phyloP scores from a whole-genome alignment of 2,113 vertebrate genomes.

The Archocentrus centrarchus region DNA sequence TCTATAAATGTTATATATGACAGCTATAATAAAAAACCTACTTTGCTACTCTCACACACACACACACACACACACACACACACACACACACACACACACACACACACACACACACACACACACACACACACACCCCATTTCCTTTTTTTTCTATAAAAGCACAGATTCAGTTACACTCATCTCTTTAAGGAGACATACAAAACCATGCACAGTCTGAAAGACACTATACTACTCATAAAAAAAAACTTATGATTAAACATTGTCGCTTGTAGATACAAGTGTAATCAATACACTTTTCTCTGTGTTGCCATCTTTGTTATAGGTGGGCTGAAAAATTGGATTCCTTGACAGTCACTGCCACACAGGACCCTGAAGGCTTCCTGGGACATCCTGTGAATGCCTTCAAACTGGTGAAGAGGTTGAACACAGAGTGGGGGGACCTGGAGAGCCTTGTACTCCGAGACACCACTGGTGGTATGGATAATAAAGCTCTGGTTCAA shows the following conservation, averaged over 20 bases:
- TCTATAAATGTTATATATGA: background rate
- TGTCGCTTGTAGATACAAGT: too few relatives aligned
- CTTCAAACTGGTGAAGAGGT: slow-evolving; percentile 96
- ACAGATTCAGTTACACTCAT: too few relatives aligned
- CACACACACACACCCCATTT: too few relatives aligned
- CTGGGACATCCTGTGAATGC: slow-evolving; percentile 97
- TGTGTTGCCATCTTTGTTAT: background rate
- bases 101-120: too few relatives aligned
- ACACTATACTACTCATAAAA: too few relatives aligned
- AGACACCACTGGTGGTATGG: slow-evolving; percentile 93
- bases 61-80: too few relatives aligned
- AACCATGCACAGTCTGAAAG: too few relatives aligned
- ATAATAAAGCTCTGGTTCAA: background rate
- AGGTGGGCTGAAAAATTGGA: slow-evolving; percentile 98
- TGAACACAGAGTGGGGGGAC: slow-evolving; percentile 95
- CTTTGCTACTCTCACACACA: background rate
- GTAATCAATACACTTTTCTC: background rate
- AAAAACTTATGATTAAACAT: too few relatives aligned
- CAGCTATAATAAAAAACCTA: background rate
- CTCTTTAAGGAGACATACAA: too few relatives aligned
- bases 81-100: too few relatives aligned
- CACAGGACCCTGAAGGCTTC: slow-evolving; percentile 93
- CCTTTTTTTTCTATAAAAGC: too few relatives aligned
- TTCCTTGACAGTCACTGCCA: slow-evolving; percentile 86
- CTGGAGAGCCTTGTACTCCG: slow-evolving; percentile 95